Evolutionary conservation across 2,888 invertebrate species (phyloP), one percentile per base, ranked within the genome.

Genomic region (Melitaea athalia): DNA sequence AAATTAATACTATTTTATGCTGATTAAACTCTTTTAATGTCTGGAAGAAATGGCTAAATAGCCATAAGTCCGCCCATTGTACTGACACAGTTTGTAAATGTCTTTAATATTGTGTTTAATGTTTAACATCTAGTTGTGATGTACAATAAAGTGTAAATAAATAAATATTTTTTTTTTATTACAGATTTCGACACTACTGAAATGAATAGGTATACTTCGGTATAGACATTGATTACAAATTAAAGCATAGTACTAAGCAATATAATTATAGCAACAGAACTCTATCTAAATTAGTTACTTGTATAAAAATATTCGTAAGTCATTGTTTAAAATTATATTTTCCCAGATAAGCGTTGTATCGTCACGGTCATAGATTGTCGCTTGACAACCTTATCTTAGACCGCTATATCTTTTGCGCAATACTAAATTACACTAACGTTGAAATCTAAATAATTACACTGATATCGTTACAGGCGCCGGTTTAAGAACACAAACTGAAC

Each of bases 401-500:
- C 47, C n/a, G 24, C 47, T 24, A 3, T 24, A 24, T 49, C 38
- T 45, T 50, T 67, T 68, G 68, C 53, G 50, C 70, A 69, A 68
- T 55, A 67, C 61, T 67, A 63, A 62, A 74, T 62, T 62, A 72
- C 74, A 65, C 80, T 83, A 85, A 83, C 83, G 72, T 70, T 75
- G 69, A 72, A 72, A 72, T 74, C 71, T 64, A 59, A 71, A 73
- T 70, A 75, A 75, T 74, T 67, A 74, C 64, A 77, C 77, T 79
- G 81, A 79, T 84, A 85, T 84, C 81, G 78, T 78, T 77, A 78
- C 77, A 81, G 81, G 81, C 80, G 71, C 70, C 72, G 72, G 82
- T 79, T 70, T 77, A 75, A 77, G 74, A 75, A 76, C 76, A 69
- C 73, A 74, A 76, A 73, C 78, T 83, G 84, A 83, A 85, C 85